A percentile compares a stretch with the other conserved stretches of the same genome.
phyloP scores from a whole-genome alignment of 2,797 vertebrate genomes.

The Todus mexicanus region DNA sequence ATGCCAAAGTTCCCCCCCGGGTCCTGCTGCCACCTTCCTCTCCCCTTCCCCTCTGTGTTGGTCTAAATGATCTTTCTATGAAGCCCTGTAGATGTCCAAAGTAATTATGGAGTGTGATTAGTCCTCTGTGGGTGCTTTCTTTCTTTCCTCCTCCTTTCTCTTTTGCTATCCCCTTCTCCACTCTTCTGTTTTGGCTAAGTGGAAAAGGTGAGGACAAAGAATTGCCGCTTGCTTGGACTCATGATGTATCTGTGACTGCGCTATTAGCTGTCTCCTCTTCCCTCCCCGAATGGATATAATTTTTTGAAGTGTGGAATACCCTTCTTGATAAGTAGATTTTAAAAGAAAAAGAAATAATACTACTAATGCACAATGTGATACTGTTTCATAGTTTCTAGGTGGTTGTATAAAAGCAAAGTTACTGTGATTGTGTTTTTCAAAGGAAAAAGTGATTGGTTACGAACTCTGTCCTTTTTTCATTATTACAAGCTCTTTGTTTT shows the following conservation, averaged over 20 bases:
- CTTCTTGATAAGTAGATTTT: conserved; percentile 84
- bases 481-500: conserved; percentile 82
- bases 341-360: conserved; percentile 70
- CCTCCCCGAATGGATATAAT: conserved; percentile 76
- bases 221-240: conserved; percentile 78
- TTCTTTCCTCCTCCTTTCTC: conserved; percentile 60
- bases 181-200: conserved; percentile 71
- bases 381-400: conserved; percentile 91
- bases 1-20: background rate
- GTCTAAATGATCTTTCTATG: conserved; percentile 70
- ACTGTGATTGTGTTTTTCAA: conserved; percentile 85
- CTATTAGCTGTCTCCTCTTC: conserved; percentile 77
- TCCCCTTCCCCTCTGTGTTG: conserved; percentile 67
- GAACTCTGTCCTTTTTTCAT: conserved; percentile 77
- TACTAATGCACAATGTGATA: conserved; percentile 84
- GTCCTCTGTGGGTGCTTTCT: conserved; percentile 78
- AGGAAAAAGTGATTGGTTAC: conserved; percentile 82
- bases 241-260: conserved; percentile 79
- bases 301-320: conserved; percentile 78
- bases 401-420: conserved; percentile 88
- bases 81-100: conserved; percentile 77
- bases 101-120: conserved; percentile 82
- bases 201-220: conserved; percentile 78
- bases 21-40: conserved; percentile 48
- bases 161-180: conserved; percentile 70